A percentile compares a stretch with the other conserved stretches of the same genome.
phyloP scores from a whole-genome alignment of 2,888 invertebrate genomes.

The Stomorhina lunata region DNA sequence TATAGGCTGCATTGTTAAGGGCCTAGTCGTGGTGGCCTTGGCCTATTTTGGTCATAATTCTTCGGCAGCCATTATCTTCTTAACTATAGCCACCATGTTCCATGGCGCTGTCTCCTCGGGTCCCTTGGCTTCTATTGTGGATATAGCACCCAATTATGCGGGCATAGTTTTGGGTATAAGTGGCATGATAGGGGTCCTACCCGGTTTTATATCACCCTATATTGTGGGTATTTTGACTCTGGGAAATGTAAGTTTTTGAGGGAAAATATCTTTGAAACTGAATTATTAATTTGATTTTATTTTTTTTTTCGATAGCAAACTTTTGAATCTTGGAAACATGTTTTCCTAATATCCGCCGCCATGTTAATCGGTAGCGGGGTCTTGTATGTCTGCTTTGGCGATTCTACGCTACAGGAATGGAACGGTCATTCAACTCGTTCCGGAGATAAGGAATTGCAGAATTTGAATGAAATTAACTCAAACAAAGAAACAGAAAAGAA shows the following conservation, averaged over 20 bases:
- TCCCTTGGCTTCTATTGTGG: conserved; percentile 84
- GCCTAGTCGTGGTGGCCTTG: conserved; percentile 83
- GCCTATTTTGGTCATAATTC: conserved; percentile 84
- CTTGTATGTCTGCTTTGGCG: conserved; percentile 81
- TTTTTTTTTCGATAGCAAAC: conserved; percentile 82
- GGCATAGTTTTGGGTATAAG: conserved; percentile 84
- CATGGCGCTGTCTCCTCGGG: conserved; percentile 86
- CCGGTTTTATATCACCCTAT: conserved; percentile 84
- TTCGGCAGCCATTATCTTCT: conserved; percentile 82
- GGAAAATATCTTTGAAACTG: neutral
- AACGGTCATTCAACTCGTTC: conserved; percentile 76
- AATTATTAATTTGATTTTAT: neutral
- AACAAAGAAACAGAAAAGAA: neutral
- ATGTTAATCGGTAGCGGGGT: conserved; percentile 81
- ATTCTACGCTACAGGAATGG: conserved; percentile 83
- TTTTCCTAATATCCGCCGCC: conserved; percentile 82
- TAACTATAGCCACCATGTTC: conserved; percentile 83
- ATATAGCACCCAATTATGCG: conserved; percentile 84
- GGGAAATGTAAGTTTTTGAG: conserved; percentile 82
- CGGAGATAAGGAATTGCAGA: conserved; percentile 74
- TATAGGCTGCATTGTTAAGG: conserved; percentile 83
- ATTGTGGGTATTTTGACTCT: conserved; percentile 84
- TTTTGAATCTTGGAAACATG: conserved; percentile 83
- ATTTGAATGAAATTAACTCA: conserved; percentile 49
- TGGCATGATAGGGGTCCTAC: conserved; percentile 82